Percentiles rank a stretch among this genome's conserved stretches.
Evolutionary conservation across 2,797 vertebrate species (phyloP).

Genomic region (Falco biarmicus): DNA sequence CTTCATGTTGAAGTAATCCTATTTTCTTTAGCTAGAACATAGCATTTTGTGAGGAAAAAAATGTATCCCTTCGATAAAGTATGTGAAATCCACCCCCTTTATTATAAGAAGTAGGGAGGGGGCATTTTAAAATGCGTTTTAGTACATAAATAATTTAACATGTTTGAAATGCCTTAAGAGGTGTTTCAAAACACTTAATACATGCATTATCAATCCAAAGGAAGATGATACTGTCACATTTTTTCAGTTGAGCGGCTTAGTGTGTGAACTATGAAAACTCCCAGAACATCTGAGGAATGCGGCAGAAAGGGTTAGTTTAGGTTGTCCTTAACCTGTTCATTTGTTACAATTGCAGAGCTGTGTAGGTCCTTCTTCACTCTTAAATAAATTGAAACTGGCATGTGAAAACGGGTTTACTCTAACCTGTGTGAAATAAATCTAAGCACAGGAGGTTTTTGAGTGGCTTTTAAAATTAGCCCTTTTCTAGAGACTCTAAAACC

Average conservation of each 20-base stretch:
- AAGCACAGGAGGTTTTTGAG: background rate
- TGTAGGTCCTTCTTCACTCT: background rate
- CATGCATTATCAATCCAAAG: background rate
- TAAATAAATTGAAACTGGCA: background rate
- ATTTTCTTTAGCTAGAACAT: fast-evolving
- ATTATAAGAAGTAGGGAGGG: background rate
- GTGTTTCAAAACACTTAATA: background rate
- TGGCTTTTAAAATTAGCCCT: background rate
- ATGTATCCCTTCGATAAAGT: background rate
- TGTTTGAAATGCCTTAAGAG: background rate
- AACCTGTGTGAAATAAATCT: background rate
- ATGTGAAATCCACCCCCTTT: fast-evolving
- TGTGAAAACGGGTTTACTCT: background rate
- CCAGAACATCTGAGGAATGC: background rate
- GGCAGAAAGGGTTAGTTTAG: background rate
- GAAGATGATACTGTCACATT: background rate
- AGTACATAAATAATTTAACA: fast-evolving
- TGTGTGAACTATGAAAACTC: background rate
- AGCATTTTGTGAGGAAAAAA: background rate
- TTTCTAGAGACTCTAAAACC: background rate
- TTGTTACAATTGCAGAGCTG: background rate
- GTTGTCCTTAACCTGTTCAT: background rate
- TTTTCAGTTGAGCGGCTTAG: background rate
- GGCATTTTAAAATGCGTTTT: background rate
- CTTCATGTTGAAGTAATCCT: background rate